phyloP scores from a whole-genome alignment of 1,140 invertebrate genomes.

The Belonocnema kinseyi region DNA sequence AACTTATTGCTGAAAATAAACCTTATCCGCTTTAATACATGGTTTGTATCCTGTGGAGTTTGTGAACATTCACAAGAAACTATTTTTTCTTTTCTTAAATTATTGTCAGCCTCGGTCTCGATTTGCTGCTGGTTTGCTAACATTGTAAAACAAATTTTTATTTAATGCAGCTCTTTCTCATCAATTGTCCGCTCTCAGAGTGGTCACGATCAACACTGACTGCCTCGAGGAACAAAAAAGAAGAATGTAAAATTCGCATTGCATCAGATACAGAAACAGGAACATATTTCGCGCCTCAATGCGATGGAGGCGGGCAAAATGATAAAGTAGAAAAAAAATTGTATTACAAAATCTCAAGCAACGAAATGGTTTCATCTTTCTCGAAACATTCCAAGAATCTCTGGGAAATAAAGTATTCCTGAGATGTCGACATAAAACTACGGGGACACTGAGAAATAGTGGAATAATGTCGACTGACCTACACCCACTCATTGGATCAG shows the following conservation, averaged over 20 bases:
- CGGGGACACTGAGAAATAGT: slow-evolving; percentile 5
- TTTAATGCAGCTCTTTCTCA: slow-evolving; percentile 18
- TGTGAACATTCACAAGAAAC: neutral
- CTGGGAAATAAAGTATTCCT: neutral
- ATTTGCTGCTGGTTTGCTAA: slow-evolving; percentile 2
- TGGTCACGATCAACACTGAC: slow-evolving; percentile 12
- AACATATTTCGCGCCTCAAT: slow-evolving; percentile 9
- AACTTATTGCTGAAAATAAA: slow-evolving; percentile 10
- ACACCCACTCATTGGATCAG: slow-evolving; percentile 15
- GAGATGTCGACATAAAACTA: slow-evolving; percentile 16
- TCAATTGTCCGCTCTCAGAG: slow-evolving; percentile 12
- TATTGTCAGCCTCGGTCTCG: neutral
- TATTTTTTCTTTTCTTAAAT: neutral
- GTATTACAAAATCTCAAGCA: neutral
- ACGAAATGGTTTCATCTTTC: neutral
- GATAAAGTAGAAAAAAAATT: neutral
- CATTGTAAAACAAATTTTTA: neutral
- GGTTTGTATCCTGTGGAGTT: neutral
- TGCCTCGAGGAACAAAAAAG: slow-evolving; percentile 5
- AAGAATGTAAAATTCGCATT: slow-evolving; percentile 12
- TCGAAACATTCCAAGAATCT: slow-evolving; percentile 3
- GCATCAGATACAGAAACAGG: slow-evolving; percentile 19
- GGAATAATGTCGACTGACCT: slow-evolving; percentile 16
- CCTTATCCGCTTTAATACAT: neutral
- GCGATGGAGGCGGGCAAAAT: neutral